Conservation (phyloP, 2,888 invertebrate species). For the Sepioteuthis lessoniana region DNA sequence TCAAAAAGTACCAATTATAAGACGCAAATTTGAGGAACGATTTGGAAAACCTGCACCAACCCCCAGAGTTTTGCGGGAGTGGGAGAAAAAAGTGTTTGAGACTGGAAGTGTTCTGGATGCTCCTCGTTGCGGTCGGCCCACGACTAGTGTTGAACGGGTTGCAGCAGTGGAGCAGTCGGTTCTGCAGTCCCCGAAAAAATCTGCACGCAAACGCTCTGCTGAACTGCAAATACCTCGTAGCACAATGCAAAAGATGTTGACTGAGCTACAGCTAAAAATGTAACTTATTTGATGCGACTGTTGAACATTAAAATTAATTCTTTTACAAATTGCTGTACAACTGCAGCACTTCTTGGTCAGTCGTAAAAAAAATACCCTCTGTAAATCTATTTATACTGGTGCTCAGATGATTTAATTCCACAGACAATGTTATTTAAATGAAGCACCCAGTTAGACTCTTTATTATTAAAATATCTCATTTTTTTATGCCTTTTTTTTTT, state of each 20-base stretch:
- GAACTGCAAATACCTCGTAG: conserved; percentile 38
- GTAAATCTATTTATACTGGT: not conserved
- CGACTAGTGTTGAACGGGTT: not conserved
- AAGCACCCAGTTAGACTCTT: not conserved
- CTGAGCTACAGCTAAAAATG: not conserved
- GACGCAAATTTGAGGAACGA: conserved; percentile 5
- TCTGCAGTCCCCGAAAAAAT: not conserved
- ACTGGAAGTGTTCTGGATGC: conserved; percentile 41
- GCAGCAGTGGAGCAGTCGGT: not conserved
- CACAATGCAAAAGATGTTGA: conserved; percentile 24
- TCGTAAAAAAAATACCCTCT: not conserved
- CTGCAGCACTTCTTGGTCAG: not conserved
- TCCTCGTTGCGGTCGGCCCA: not conserved
- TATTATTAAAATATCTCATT: not conserved
- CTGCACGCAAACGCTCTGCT: conserved; percentile 38
- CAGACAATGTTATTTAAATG: not conserved
- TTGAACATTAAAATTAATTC: not conserved
- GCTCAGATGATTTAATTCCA: not conserved
- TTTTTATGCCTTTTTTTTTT: not conserved
- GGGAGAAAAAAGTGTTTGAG: conserved; percentile 42
- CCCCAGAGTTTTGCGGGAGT: conserved; percentile 14
- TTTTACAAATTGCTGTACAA: not conserved
- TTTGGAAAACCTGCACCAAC: conserved; percentile 36
- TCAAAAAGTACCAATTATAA: conserved; percentile 16
- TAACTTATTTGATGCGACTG: not conserved